Percentiles rank a stretch among this genome's conserved stretches.
Evolutionary conservation across 2,113 vertebrate genomes (phyloP).

Genomic region (Brienomyrus longianalis): DNA sequence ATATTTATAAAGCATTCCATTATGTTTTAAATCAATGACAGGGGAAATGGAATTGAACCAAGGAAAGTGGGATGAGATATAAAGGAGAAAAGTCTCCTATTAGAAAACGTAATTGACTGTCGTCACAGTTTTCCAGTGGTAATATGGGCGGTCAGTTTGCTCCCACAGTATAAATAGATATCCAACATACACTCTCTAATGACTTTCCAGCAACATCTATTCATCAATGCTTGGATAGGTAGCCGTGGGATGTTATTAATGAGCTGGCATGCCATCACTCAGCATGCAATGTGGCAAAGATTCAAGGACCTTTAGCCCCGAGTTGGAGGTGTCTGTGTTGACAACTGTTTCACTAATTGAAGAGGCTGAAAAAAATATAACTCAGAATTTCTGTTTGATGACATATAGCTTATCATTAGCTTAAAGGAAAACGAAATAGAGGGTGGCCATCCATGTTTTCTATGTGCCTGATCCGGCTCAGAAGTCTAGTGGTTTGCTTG

Average conservation of each 20-base stretch:
- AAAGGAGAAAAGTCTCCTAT: background rate
- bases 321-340: background rate
- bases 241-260: slow-evolving; percentile 19
- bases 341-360: background rate
- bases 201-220: slow-evolving; percentile 20
- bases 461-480: background rate
- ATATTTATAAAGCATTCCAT: background rate
- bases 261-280: background rate
- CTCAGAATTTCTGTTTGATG: no score
- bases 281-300: background rate
- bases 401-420: background rate
- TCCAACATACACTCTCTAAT: background rate
- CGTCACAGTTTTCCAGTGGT: slow-evolving; percentile 10
- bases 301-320: background rate
- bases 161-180: background rate
- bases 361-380: background rate
- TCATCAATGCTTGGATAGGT: slow-evolving; percentile 19
- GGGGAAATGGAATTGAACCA: slow-evolving; percentile 7
- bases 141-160: background rate
- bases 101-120: slow-evolving; percentile 16
- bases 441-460: background rate
- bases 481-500: background rate
- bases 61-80: background rate
- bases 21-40: slow-evolving; percentile 16
- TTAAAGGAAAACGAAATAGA: background rate